phyloP scores from a whole-genome alignment of 1,140 invertebrate species.

The Ostrea denselamellosa region DNA sequence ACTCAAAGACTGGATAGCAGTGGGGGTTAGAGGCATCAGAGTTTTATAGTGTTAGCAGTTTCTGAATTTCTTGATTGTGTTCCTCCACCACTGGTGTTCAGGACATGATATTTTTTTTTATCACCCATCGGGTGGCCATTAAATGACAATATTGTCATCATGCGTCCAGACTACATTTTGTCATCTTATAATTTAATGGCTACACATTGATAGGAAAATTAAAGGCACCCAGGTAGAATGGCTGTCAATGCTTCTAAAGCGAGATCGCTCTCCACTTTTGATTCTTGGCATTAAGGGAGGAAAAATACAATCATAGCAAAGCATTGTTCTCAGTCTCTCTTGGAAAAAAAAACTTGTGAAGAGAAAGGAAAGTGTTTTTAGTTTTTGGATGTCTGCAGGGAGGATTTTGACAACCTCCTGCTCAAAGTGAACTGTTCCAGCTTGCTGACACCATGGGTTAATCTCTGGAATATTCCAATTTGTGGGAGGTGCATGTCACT shows the following conservation, averaged over 20 bases:
- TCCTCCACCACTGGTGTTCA: neutral
- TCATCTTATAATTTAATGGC: conserved; percentile 33
- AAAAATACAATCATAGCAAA: neutral
- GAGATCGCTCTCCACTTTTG: neutral
- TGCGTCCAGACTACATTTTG: neutral
- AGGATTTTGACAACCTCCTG: neutral
- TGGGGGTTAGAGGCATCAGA: neutral
- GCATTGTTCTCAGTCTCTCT: conserved; percentile 1
- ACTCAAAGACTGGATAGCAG: neutral
- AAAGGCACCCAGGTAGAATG: conserved; percentile 4
- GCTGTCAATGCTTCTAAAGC: neutral
- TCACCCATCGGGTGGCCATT: conserved; percentile 19
- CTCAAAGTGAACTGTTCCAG: conserved; percentile 27
- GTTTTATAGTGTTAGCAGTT: conserved; percentile 8
- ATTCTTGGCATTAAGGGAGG: neutral
- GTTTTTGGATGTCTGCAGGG: neutral
- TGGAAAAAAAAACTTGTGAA: neutral
- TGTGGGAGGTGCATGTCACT: conserved; percentile 33
- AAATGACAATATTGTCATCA: conserved; percentile 26
- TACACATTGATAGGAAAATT: conserved; percentile 27
- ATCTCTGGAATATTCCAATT: conserved; percentile 36
- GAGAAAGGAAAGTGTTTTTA: neutral
- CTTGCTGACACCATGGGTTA: neutral
- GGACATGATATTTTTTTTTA: neutral
- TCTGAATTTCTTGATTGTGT: neutral